phyloP scores from a whole-genome alignment of 2,113 vertebrate genomes.

The Sebastes schlegelii region DNA sequence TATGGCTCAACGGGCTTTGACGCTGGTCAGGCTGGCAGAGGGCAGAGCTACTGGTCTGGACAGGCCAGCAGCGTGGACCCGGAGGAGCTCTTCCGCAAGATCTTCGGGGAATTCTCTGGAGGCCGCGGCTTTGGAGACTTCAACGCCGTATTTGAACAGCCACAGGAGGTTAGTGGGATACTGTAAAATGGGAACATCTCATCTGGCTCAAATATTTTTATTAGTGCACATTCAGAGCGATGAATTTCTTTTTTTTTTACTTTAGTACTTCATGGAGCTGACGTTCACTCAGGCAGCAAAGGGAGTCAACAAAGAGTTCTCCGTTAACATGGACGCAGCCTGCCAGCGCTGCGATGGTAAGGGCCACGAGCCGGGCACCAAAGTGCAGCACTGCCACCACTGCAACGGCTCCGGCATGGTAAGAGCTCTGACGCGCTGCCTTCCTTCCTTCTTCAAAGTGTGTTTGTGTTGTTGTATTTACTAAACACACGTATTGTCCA shows the following conservation, averaged over 20 bases:
- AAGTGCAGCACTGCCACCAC: slow-evolving; percentile 90
- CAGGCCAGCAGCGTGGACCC: slow-evolving; percentile 88
- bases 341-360: slow-evolving; percentile 92
- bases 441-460: not conserved
- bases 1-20: slow-evolving; percentile 91
- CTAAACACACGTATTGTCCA: not conserved
- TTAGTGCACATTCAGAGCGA: not conserved
- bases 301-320: slow-evolving; percentile 96
- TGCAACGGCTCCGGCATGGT: slow-evolving; percentile 97
- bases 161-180: slow-evolving; percentile 89
- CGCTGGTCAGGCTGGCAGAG: slow-evolving; percentile 75
- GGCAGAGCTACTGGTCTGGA: slow-evolving; percentile 90
- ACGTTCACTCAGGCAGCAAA: slow-evolving; percentile 97
- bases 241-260: not conserved
- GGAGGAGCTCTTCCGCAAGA: slow-evolving; percentile 96
- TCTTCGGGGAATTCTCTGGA: slow-evolving; percentile 95
- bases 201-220: not conserved
- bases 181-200: not conserved
- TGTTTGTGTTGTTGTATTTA: not conserved
- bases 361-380: slow-evolving; percentile 93
- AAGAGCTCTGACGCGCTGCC: slow-evolving; percentile 35
- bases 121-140: slow-evolving; percentile 91
- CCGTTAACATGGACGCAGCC: slow-evolving; percentile 87
- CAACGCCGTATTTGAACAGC: slow-evolving; percentile 90
- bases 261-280: slow-evolving; percentile 95